Base-by-base conservation (phyloP, 2,888 invertebrate genomes). In the Amorpha juglandis region DNA sequence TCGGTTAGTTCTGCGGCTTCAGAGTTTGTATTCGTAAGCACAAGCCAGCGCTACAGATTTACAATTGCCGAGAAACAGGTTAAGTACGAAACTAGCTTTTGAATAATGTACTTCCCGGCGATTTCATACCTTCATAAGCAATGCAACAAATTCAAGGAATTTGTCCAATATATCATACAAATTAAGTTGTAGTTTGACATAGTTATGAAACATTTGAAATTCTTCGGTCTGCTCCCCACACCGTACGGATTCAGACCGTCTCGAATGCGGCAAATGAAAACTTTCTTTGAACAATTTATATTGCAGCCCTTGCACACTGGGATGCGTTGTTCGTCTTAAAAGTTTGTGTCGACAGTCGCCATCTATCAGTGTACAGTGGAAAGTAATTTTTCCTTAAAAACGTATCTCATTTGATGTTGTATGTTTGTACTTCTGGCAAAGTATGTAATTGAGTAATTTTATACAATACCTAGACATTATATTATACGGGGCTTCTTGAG, bases 81-180 rank as follows among this genome's bases (percentile, higher is more conserved):
- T 58, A 42, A 58, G 58, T 58, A 58, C 58, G 19, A 58, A 58
- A 58, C 58, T 42, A 42, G 58, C 58, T n/a, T n/a, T n/a, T n/a
- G n/a, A n/a, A n/a, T n/a, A n/a, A n/a, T n/a, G n/a, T n/a, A n/a
- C n/a, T 55, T 16, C 12, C 42, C 58, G 12, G 19, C 38, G 19
- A 58, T 58, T 42, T 38, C 42, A 38, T 58, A 58, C 19, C 58
- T 38, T 42, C 58, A 42, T 16, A 58, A 42, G 42, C 58, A 58
- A 58, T 58, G 42, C 42, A 58, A 16, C 42, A 19, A 42, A 42
- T 58, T 42, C 19, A 58, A 58, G 38, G 16, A 58, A 58, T 58
- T 58, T 42, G 38, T 58, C 38, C 42, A 58, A 58, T 58, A 42
- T 16, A 12, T 42, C 19, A 42, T 58, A 58, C 38, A 58, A 58